A percentile compares a stretch with the other conserved stretches of the same genome.
phyloP scores from a whole-genome alignment of 2,113 vertebrate genomes.

The Lagopus muta region DNA sequence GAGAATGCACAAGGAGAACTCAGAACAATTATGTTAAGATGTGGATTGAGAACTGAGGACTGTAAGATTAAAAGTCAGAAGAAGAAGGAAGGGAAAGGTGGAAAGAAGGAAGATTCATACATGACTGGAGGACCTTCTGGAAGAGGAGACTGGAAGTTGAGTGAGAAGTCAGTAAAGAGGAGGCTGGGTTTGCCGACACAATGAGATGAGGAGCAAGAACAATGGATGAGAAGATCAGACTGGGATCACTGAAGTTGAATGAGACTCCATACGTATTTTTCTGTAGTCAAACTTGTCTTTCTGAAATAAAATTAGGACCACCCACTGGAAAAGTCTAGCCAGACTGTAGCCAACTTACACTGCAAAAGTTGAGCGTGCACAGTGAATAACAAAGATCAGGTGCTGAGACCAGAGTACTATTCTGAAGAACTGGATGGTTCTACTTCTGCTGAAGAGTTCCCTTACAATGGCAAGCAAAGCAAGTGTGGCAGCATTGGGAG shows the following conservation, averaged over 20 bases:
- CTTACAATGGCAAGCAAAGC: neutral
- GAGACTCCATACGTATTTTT: neutral
- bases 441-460: neutral
- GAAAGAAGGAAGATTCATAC: neutral
- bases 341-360: neutral
- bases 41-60: neutral
- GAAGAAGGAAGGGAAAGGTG: neutral
- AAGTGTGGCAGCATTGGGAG: neutral
- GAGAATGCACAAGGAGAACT: neutral
- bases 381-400: fast-evolving
- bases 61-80: neutral
- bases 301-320: neutral
- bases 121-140: neutral
- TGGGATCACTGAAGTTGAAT: neutral
- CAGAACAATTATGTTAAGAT: neutral
- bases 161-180: neutral
- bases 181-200: neutral
- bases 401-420: neutral
- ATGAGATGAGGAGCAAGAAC: neutral
- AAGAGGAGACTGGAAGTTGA: neutral
- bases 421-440: neutral
- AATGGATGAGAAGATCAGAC: neutral
- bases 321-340: neutral
- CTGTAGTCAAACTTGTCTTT: neutral
- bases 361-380: neutral